phyloP scores from a whole-genome alignment of 2,797 vertebrate genomes.

The Coreius guichenoti region DNA sequence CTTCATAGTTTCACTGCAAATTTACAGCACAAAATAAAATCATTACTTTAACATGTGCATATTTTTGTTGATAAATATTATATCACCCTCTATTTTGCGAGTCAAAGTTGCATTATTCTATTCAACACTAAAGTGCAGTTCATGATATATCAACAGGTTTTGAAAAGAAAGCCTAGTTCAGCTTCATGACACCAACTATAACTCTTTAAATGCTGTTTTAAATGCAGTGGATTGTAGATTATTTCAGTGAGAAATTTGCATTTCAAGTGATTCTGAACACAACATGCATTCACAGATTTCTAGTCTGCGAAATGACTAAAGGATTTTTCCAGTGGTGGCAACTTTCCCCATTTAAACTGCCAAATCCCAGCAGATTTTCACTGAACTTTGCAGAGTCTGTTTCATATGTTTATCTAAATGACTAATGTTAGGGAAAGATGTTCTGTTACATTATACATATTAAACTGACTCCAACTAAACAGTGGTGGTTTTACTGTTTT shows the following conservation, averaged over 20 bases:
- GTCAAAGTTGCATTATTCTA: background rate
- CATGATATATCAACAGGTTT: background rate
- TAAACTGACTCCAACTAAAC: background rate
- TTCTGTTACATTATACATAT: background rate
- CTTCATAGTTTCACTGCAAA: background rate
- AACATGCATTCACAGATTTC: background rate
- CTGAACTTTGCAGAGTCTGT: background rate
- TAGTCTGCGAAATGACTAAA: background rate
- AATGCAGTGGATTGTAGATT: background rate
- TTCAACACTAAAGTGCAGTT: background rate
- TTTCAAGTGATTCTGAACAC: background rate
- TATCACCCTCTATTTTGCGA: background rate
- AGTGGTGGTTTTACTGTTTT: background rate
- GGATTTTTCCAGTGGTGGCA: background rate
- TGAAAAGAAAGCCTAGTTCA: background rate
- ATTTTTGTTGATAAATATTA: background rate
- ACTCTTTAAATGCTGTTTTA: background rate
- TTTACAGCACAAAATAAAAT: slow-evolving; percentile 8
- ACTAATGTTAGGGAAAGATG: slow-evolving; percentile 2
- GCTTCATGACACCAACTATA: background rate
- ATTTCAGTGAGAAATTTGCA: background rate
- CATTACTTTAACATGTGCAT: background rate
- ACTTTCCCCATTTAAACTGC: background rate
- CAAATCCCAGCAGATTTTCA: background rate
- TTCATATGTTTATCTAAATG: background rate